Base-by-base conservation (phyloP, 2,888 invertebrate genomes). In the Incurvaria masculella region DNA sequence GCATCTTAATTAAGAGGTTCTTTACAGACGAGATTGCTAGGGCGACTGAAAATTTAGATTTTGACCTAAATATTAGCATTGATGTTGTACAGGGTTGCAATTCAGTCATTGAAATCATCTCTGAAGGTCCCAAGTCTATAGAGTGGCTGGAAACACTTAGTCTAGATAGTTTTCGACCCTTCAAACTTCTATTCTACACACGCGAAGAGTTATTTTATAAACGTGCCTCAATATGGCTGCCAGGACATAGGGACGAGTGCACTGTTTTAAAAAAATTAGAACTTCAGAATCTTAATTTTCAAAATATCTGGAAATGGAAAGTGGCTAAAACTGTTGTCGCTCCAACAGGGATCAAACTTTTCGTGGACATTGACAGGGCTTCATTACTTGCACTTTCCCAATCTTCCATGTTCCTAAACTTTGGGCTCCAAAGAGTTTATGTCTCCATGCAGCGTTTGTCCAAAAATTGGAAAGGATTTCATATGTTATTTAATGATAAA, bases 141-240 rank as follows among this genome's bases (percentile, higher is more conserved):
- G 59, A 69, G 50, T 78, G 76, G 76, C 58, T 76, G 38, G 23
- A 68, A 20, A 58, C 59, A 42, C 58, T 73, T 53, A 62, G 73
- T 61, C 75, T 72, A 55, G 61, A 60, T 19, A 57, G 60, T 2
- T 69, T 72, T 26, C 49, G 49, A 16, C 52, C 57, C 14, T 73
- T 72, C 54, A 62, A 66, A 49, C 65, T 73, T 2, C 55, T 75
- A 10, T 68, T 72, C 14, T 75, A 73, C 53, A 69, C 68, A 0
- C 66, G 68, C 27, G 74, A 76, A 52, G 69, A 76, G 55, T 50
- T 74, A 50, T 74, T 72, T 73, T 73, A 67, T 53, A 73, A 76
- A 52, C 64, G 76, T 2, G 75, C 72, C 0, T 74, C 74, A 4
- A 63, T 78, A 21, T 75, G 74, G 73, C 59, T 78, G 19, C 75